A percentile compares a stretch with the other conserved stretches of the same genome.
These are phyloP conservation scores for Melanerpes aurifrons DNA, from an alignment of 2,113 vertebrate species.

Conservation along the genomic window DNA sequence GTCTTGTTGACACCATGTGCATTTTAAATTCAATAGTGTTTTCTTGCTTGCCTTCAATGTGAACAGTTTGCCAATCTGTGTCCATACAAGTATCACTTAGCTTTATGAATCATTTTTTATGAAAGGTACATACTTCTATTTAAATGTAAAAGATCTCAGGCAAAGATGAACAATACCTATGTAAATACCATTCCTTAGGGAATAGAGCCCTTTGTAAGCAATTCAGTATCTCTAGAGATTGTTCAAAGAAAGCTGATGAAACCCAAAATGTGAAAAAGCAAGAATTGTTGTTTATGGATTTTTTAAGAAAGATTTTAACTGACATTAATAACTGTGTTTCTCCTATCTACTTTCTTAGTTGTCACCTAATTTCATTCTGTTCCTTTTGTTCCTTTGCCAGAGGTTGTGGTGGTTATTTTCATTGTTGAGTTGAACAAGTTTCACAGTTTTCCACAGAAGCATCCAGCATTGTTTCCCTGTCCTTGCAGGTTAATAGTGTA, in stretches of 20 bases:
- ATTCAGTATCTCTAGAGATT: background rate
- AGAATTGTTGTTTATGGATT: background rate
- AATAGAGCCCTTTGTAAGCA: background rate
- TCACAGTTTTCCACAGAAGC: background rate
- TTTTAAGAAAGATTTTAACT: background rate
- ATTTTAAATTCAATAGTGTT: background rate
- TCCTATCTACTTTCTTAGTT: background rate
- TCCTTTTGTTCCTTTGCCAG: background rate
- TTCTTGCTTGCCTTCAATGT: conserved; percentile 8
- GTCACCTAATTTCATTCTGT: background rate
- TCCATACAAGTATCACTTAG: background rate
- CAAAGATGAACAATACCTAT: conserved; percentile 15
- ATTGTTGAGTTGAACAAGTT: background rate
- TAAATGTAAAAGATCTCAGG: conserved; percentile 6
- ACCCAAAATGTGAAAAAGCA: background rate
- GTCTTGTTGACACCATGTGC: background rate
- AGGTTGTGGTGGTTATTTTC: background rate
- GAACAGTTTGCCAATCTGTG: background rate
- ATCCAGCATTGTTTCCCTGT: background rate
- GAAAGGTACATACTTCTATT: background rate
- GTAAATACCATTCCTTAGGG: conserved; percentile 22
- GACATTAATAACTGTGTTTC: background rate
- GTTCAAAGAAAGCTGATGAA: conserved; percentile 2
- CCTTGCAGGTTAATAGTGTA: background rate
- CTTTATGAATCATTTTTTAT: conserved; percentile 6